Percentiles rank a stretch among this genome's conserved stretches.
phyloP scores from a whole-genome alignment of 1,140 invertebrate genomes.

The Aphis gossypii region DNA sequence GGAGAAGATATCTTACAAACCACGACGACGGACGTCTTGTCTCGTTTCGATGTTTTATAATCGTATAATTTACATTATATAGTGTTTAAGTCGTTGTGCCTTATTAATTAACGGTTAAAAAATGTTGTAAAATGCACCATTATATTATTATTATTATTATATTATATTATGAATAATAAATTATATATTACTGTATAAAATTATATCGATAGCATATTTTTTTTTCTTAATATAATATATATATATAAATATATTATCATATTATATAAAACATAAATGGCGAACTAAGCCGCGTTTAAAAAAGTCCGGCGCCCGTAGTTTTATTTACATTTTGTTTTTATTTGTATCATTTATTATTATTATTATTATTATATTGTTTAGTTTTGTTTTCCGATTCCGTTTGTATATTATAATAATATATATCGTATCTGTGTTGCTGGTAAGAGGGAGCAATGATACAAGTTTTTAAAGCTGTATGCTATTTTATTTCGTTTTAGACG shows the following conservation, averaged over 20 bases:
- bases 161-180: not conserved
- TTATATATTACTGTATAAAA: conserved; percentile 15
- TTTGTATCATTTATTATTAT: not conserved
- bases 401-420: not conserved
- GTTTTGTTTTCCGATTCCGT: not conserved
- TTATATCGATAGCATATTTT: not conserved
- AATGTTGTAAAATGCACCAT: conserved; percentile 40
- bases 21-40: not conserved
- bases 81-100: conserved; percentile 54
- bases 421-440: not conserved
- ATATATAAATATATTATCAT: not conserved
- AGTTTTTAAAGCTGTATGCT: not conserved
- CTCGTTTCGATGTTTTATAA: not conserved
- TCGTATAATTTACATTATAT: conserved; percentile 21
- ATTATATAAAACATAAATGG: not conserved
- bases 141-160: conserved; percentile 22
- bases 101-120: conserved; percentile 48
- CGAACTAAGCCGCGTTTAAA: not conserved
- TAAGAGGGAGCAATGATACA: not conserved
- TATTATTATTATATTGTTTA: conserved; percentile 14
- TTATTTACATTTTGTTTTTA: not conserved
- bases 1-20: not conserved
- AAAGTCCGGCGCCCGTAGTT: not conserved
- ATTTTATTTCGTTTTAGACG: not conserved
- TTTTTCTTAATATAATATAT: not conserved